These are phyloP conservation scores for Malachius bipustulatus DNA, from an alignment of 2,888 invertebrate species.

Conservation along the genomic window DNA sequence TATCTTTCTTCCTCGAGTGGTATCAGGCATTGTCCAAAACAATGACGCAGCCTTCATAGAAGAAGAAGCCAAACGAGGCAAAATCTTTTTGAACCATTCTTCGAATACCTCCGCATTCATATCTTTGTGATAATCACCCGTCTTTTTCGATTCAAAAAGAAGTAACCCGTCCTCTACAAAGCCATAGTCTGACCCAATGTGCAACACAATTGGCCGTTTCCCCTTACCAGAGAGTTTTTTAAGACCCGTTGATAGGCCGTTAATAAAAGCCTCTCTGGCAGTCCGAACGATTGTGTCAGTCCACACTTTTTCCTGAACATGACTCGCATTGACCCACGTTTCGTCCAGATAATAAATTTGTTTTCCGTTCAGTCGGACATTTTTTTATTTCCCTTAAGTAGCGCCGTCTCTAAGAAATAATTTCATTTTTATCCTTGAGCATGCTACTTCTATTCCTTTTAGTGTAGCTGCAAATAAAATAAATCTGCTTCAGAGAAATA, in stretches of 20 bases:
- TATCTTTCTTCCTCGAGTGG: background rate
- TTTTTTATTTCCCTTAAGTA: background rate
- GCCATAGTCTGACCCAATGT: background rate
- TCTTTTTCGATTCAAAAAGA: slow-evolving; percentile 2
- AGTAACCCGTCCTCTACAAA: slow-evolving; percentile 4
- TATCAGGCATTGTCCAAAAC: slow-evolving; percentile 5
- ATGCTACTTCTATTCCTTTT: too few species aligned
- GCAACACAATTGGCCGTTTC: background rate
- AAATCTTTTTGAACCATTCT: background rate
- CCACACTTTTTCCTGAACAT: background rate
- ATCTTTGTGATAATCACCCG: background rate
- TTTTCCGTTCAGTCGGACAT: background rate
- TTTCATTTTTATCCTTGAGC: too few species aligned
- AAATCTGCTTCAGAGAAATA: too few species aligned
- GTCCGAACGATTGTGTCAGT: too few species aligned
- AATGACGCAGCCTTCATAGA: background rate
- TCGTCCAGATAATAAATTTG: background rate
- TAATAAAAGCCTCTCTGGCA: background rate
- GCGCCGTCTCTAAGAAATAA: background rate
- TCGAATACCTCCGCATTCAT: slow-evolving; percentile 4
- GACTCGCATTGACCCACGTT: slow-evolving; percentile 1
- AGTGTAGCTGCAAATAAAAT: too few species aligned
- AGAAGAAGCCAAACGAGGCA: background rate
- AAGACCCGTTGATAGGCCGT: slow-evolving; percentile 1
- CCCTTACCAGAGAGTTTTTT: background rate